These are phyloP conservation scores for Alouatta palliata DNA, from an alignment of 2,113 vertebrate genomes.

Conservation along the genomic window DNA sequence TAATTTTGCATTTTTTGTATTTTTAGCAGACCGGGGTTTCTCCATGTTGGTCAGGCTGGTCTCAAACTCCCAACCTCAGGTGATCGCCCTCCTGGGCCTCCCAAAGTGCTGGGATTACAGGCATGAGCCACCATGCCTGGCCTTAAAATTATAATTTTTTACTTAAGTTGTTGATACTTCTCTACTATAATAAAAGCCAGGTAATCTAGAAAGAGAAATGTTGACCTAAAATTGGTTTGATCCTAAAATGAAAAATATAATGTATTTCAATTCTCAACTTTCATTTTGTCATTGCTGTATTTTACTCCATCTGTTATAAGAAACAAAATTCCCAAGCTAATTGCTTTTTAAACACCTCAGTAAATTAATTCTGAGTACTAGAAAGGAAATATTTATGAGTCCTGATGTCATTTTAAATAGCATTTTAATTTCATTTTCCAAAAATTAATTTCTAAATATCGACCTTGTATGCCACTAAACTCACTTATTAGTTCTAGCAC, in stretches of 20 bases:
- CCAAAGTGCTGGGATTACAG: too few relatives aligned
- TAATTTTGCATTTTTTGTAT: too few relatives aligned
- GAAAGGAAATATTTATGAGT: not conserved
- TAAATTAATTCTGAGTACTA: not conserved
- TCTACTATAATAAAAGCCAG: not conserved
- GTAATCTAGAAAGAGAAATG: not conserved
- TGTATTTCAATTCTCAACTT: conserved; percentile 18
- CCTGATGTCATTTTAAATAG: not conserved
- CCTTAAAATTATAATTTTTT: not conserved
- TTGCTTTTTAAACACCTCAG: conserved; percentile 48
- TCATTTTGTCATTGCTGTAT: not conserved
- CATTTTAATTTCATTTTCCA: conserved; percentile 13
- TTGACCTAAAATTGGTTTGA: not conserved
- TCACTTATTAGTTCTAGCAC: not conserved
- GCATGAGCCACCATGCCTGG: too few relatives aligned
- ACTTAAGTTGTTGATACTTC: not conserved
- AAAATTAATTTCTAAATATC: not conserved
- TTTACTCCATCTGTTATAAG: not conserved
- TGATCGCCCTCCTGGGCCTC: too few relatives aligned
- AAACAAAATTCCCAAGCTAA: not conserved
- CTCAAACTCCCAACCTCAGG: too few relatives aligned
- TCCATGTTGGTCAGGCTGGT: too few relatives aligned
- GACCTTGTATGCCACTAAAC: not conserved
- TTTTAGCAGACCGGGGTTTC: too few relatives aligned
- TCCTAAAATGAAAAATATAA: not conserved